Conservation (phyloP, 2,797 vertebrate genomes). For the Sylvia borin region DNA sequence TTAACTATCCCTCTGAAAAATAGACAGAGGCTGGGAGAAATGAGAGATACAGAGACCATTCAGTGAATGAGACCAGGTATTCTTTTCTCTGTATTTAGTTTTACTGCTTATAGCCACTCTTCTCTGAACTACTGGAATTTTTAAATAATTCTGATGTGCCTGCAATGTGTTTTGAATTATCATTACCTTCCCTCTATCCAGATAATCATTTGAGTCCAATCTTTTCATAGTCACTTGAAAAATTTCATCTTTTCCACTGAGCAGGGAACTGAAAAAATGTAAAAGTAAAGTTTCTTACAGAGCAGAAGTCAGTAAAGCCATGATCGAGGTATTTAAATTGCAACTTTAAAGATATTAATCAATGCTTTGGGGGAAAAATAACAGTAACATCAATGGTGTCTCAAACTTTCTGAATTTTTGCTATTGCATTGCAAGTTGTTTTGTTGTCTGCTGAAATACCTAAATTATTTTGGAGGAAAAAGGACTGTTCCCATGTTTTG, state of each 20-base stretch:
- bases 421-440: background rate
- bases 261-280: background rate
- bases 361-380: background rate
- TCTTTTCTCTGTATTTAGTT: background rate
- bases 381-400: background rate
- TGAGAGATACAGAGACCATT: background rate
- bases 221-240: background rate
- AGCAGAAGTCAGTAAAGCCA: slow-evolving; percentile 4
- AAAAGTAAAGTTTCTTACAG: background rate
- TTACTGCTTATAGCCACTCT: background rate
- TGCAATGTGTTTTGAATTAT: background rate
- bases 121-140: background rate
- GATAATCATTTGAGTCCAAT: background rate
- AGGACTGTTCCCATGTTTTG: background rate
- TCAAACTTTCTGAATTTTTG: background rate
- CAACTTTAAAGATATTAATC: background rate
- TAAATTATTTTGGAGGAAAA: background rate
- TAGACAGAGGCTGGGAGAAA: background rate
- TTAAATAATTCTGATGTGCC: background rate
- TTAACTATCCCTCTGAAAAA: background rate
- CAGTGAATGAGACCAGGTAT: background rate
- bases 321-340: background rate
- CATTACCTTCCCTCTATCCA: background rate
- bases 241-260: background rate
- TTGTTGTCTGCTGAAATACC: background rate